Evolutionary conservation across 2,113 vertebrate genomes (phyloP), one percentile per base, ranked within the genome.

Genomic region (Takifugu flavidus): DNA sequence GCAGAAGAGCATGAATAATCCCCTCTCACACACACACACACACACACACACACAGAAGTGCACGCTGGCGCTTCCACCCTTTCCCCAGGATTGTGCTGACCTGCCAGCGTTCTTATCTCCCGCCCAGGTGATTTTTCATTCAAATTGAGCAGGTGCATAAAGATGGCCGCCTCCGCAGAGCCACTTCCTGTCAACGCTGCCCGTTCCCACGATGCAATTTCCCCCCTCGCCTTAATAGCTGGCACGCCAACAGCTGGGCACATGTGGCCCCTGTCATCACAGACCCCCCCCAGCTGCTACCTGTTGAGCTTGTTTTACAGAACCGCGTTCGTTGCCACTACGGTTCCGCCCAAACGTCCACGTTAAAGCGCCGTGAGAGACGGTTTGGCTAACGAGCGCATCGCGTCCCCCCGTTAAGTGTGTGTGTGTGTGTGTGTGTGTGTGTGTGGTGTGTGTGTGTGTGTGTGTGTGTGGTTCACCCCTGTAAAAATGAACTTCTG

Each of bases 81-180:
- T 78, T 81, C 78, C 65, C 75, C 20, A 5, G 76, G 52, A 29
- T 75, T 74, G 80, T 80, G 78, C 80, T 85, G 84, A 83, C 78
- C 84, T 85, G 80, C 84, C 84, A 77, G 79, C 83, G 74, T 80
- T 70, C 82, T 75, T 79, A 79, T 63, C 83, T 82, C 55, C 58
- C 75, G 78, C 72, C 82, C 83, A 80, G 82, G 80, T 86, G 67
- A 83, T 88, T 83, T 82, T 79, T 86, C 84, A 88, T 86, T 86
- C 84, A 86, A 79, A 88, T 80, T 77, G 79, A 88, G 73, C 86
- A 85, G 86, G 86, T 85, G 86, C 82, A 79, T 67, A 65, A 83
- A 80, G 74, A 83, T 82, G 86, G 84, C 80, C 79, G 82, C 64
- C 62, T 74, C 74, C 70, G 78, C 73, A 84, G 82, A 83, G 75